These are phyloP conservation scores for Ranitomeya imitator DNA, from an alignment of 2,113 vertebrate species.

Conservation along the genomic window DNA sequence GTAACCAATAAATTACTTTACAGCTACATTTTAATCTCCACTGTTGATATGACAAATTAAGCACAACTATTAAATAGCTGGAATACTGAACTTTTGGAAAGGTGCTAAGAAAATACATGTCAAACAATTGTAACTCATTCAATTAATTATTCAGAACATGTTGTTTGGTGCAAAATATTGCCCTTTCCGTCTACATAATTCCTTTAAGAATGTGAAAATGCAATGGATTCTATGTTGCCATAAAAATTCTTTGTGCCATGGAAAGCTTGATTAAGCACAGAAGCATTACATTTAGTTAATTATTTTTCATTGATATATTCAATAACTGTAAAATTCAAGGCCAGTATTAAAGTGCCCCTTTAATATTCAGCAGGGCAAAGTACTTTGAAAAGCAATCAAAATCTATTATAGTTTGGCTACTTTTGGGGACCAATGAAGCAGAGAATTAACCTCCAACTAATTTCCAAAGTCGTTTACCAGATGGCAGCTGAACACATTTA, in stretches of 20 bases:
- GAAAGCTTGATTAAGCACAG: slow-evolving; percentile 63
- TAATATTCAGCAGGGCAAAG: slow-evolving; percentile 67
- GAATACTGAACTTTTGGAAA: slow-evolving; percentile 23
- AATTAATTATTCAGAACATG: slow-evolving; percentile 39
- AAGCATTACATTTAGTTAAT: slow-evolving; percentile 66
- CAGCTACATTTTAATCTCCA: slow-evolving; percentile 35
- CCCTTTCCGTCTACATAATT: slow-evolving; percentile 50
- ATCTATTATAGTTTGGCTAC: slow-evolving; percentile 75
- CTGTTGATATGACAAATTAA: slow-evolving; percentile 51
- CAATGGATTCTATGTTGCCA: slow-evolving; percentile 63
- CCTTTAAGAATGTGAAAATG: slow-evolving; percentile 45
- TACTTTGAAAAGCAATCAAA: slow-evolving; percentile 70
- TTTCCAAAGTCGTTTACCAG: slow-evolving; percentile 74
- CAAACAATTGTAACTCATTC: slow-evolving; percentile 45
- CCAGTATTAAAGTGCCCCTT: slow-evolving; percentile 61
- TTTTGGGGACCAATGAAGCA: slow-evolving; percentile 72
- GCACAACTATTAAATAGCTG: slow-evolving; percentile 38
- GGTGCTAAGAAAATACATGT: slow-evolving; percentile 20
- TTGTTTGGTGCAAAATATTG: slow-evolving; percentile 29
- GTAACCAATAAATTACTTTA: slow-evolving; percentile 55
- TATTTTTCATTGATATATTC: slow-evolving; percentile 63
- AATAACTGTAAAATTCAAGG: slow-evolving; percentile 65
- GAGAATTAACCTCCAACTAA: slow-evolving; percentile 80
- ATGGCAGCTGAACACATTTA: slow-evolving; percentile 64
- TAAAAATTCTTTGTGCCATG: slow-evolving; percentile 59